phyloP scores from a whole-genome alignment of 2,888 invertebrate genomes.

The Ceratothoa steindachneri region DNA sequence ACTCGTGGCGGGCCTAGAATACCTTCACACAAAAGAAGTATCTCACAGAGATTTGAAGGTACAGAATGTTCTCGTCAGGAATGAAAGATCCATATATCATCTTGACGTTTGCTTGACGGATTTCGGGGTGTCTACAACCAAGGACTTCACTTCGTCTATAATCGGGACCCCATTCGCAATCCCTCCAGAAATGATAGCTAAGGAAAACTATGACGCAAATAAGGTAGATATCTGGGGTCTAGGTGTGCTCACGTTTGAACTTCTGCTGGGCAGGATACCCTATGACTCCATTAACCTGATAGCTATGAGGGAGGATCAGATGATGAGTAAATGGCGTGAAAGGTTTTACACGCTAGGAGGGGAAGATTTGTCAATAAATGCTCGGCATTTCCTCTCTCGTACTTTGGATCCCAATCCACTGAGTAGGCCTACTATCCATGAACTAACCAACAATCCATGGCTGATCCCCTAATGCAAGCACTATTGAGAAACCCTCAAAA shows the following conservation, averaged over 20 bases:
- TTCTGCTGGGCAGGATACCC: background rate
- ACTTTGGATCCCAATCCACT: background rate
- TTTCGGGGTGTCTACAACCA: background rate
- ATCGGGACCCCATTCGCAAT: background rate
- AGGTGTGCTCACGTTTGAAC: background rate
- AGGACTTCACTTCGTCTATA: background rate
- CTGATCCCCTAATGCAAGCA: background rate
- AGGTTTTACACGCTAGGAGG: background rate
- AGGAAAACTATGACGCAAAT: background rate
- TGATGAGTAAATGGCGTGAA: background rate
- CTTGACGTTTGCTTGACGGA: background rate
- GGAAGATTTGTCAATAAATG: background rate
- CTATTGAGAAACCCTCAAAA: background rate
- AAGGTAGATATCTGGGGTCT: background rate
- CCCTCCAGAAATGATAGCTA: background rate
- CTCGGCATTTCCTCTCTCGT: background rate
- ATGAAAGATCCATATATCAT: background rate
- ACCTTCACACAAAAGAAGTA: background rate
- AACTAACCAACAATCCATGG: background rate
- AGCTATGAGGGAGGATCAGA: background rate
- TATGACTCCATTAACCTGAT: background rate
- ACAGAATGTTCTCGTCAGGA: background rate
- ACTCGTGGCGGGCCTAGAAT: background rate
- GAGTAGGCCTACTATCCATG: background rate
- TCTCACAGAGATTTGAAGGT: conserved; percentile 2